A percentile compares a stretch with the other conserved stretches of the same genome.
Conservation (phyloP, 2,797 vertebrate species). For the Labroides dimidiatus region DNA sequence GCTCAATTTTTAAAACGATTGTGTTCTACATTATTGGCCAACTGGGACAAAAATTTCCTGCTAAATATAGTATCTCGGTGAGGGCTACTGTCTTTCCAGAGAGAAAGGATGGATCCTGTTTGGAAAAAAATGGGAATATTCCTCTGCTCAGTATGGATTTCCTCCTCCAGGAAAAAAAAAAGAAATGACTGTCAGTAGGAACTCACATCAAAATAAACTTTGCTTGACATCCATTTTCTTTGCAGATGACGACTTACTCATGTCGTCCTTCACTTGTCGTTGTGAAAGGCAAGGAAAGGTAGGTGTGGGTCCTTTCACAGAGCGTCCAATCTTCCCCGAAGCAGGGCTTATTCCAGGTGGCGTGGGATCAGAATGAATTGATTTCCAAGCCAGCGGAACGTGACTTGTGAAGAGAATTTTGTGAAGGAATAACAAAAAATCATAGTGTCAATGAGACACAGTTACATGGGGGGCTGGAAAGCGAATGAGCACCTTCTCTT, state of each 20-base stretch:
- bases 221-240: constrained; percentile 65
- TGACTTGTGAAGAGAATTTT: constrained; percentile 72
- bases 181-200: constrained; percentile 53
- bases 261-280: constrained; percentile 68
- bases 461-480: constrained; percentile 38
- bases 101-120: constrained; percentile 59
- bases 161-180: constrained; percentile 50
- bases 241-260: constrained; percentile 62
- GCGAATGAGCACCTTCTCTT: constrained; percentile 50
- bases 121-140: constrained; percentile 64
- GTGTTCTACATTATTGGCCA: constrained; percentile 68
- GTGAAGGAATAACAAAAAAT: constrained; percentile 65
- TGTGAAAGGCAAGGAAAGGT: constrained; percentile 47
- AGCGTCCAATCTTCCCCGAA: constrained; percentile 54
- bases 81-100: constrained; percentile 58
- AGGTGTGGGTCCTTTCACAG: constrained; percentile 51
- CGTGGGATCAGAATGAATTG: constrained; percentile 68
- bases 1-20: constrained; percentile 67
- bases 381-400: constrained; percentile 68
- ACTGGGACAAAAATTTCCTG: constrained; percentile 59
- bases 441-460: constrained; percentile 57
- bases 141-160: constrained; percentile 60
- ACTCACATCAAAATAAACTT: constrained; percentile 70
- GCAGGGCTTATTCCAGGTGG: constrained; percentile 76
- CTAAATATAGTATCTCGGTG: constrained; percentile 69